phyloP scores from a whole-genome alignment of 2,797 vertebrate genomes.

The Micromesistius poutassou region DNA sequence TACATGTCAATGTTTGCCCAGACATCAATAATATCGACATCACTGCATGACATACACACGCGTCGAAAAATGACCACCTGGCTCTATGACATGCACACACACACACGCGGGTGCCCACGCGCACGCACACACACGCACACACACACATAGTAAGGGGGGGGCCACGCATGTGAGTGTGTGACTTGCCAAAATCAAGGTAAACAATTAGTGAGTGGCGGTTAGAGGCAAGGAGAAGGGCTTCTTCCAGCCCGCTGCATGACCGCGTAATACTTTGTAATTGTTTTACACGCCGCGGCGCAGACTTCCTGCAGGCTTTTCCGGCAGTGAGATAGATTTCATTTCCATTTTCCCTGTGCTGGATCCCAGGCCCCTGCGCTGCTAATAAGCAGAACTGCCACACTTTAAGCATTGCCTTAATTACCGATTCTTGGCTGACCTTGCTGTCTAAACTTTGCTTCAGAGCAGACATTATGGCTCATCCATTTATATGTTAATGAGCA shows the following conservation, averaged over 20 bases:
- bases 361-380: constrained; percentile 41
- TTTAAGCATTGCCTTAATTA: constrained; percentile 68
- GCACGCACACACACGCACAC: neutral
- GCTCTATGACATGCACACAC: neutral
- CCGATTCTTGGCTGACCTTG: constrained; percentile 72
- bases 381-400: constrained; percentile 57
- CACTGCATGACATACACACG: neutral
- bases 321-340: constrained; percentile 57
- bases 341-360: constrained; percentile 62
- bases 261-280: constrained; percentile 51
- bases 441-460: constrained; percentile 68
- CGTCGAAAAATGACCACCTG: neutral
- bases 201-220: constrained; percentile 23
- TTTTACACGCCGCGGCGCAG: constrained; percentile 52
- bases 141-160: neutral
- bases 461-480: constrained; percentile 68
- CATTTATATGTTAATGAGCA: constrained; percentile 75
- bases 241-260: constrained; percentile 27
- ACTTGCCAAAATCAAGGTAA: constrained; percentile 17
- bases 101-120: neutral
- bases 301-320: constrained; percentile 50
- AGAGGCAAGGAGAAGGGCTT: constrained; percentile 48
- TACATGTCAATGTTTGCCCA: no score
- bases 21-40: neutral
- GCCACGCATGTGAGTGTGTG: neutral